These are phyloP conservation scores for Orchesellides sinensis DNA, from an alignment of 2,888 invertebrate genomes.

Conservation along the genomic window DNA sequence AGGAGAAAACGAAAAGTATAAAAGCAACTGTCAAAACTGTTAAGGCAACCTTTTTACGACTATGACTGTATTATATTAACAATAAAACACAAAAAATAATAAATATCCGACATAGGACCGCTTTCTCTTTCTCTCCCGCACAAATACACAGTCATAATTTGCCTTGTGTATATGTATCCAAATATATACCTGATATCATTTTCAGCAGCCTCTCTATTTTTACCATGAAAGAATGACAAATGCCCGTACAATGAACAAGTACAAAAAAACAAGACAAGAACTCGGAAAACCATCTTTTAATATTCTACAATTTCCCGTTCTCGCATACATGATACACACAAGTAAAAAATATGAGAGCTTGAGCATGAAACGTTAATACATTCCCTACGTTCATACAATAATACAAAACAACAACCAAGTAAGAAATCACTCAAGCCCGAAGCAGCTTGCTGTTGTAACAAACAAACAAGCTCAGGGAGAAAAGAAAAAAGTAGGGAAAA, in stretches of 20 bases:
- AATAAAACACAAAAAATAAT: slow-evolving; percentile 14
- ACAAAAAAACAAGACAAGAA: too few species aligned
- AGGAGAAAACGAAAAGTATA: background rate
- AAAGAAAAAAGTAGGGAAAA: slow-evolving; percentile 22
- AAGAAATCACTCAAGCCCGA: slow-evolving; percentile 36
- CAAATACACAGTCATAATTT: too few species aligned
- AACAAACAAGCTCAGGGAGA: slow-evolving; percentile 22
- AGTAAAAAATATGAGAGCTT: too few species aligned
- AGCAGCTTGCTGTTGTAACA: slow-evolving; percentile 26
- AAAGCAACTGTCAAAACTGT: slow-evolving; percentile 33
- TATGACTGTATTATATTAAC: slow-evolving; percentile 34
- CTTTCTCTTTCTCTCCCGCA: too few species aligned
- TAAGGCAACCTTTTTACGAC: slow-evolving; percentile 26
- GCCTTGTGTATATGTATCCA: too few species aligned
- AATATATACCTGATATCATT: too few species aligned
- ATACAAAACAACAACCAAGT: slow-evolving; percentile 21
- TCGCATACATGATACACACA: background rate
- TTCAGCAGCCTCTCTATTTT: too few species aligned
- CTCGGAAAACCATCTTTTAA: slow-evolving; percentile 1
- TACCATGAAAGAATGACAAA: background rate
- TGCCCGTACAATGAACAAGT: too few species aligned
- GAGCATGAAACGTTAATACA: background rate
- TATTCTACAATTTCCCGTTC: background rate
- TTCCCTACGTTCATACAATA: background rate
- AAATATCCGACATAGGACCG: too few species aligned